Percentiles rank a stretch among this genome's conserved stretches.
phyloP scores from a whole-genome alignment of 2,113 vertebrate species.

The Pteropus alecto region DNA sequence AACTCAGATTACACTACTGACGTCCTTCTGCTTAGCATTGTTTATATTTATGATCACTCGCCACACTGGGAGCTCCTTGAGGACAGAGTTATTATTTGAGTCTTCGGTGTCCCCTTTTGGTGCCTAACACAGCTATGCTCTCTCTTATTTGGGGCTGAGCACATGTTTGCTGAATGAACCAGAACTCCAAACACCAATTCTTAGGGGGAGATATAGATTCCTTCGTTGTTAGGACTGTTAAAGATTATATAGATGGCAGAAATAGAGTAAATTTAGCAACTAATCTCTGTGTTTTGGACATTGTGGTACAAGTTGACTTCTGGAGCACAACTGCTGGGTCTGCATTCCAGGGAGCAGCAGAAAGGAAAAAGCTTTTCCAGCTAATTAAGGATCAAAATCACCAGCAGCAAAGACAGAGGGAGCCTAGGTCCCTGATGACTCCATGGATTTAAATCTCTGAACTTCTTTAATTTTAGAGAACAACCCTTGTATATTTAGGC shows the following conservation, averaged over 20 bases:
- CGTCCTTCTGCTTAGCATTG: neutral
- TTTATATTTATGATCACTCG: neutral
- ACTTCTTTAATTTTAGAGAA: neutral
- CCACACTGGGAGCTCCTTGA: neutral
- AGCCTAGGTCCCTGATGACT: neutral
- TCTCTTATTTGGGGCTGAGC: neutral
- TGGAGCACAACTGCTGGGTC: neutral
- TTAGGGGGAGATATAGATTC: neutral
- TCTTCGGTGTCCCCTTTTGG: neutral
- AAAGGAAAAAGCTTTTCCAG: neutral
- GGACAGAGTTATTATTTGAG: neutral
- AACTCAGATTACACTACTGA: neutral
- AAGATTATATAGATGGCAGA: neutral
- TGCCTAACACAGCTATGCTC: neutral
- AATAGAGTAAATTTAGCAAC: neutral
- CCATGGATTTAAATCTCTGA: neutral
- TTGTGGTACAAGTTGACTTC: neutral
- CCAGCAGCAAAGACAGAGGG: neutral
- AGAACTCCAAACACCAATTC: neutral
- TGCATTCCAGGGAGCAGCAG: neutral
- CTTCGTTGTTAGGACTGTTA: neutral
- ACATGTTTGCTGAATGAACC: neutral
- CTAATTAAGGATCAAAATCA: neutral
- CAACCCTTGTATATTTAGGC: neutral
- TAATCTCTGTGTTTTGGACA: neutral